A percentile compares a stretch with the other conserved stretches of the same genome.
These are phyloP conservation scores for Acipenser ruthenus DNA, from an alignment of 2,797 vertebrate species.

Conservation along the genomic window DNA sequence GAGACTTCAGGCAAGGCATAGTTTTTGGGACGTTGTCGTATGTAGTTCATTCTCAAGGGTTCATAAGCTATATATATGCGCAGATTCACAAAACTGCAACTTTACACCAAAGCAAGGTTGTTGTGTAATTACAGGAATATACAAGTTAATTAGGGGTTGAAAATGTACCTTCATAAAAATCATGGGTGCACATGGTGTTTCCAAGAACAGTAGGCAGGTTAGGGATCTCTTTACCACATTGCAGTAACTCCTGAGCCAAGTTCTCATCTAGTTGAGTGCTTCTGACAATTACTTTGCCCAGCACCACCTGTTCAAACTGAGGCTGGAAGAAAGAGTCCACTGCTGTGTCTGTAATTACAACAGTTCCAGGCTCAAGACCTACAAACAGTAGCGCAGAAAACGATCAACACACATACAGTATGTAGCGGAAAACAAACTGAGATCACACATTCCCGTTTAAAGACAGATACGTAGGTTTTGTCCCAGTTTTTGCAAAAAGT, in stretches of 20 bases:
- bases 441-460: too few species aligned
- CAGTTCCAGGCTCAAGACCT: constrained; percentile 70
- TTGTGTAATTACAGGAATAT: too few species aligned
- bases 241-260: constrained; percentile 59
- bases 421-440: too few species aligned
- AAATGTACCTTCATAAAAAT: constrained; percentile 78
- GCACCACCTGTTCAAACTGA: constrained; percentile 71
- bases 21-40: too few species aligned
- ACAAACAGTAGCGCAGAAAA: not conserved
- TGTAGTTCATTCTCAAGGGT: too few species aligned
- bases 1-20: too few species aligned
- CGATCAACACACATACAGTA: not conserved
- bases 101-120: too few species aligned
- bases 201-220: constrained; percentile 60
- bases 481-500: too few species aligned
- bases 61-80: too few species aligned
- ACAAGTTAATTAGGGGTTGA: too few species aligned
- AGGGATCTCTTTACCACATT: constrained; percentile 60
- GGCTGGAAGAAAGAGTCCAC: constrained; percentile 73
- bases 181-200: constrained; percentile 77
- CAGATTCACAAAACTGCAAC: too few species aligned
- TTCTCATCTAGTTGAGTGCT: constrained; percentile 74
- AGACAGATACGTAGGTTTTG: too few species aligned
- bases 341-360: constrained; percentile 70
- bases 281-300: constrained; percentile 66